Evolutionary conservation across 92 coral and sea anemone genomes (phyloP).

Genomic region (Epizoanthus stellaris): DNA sequence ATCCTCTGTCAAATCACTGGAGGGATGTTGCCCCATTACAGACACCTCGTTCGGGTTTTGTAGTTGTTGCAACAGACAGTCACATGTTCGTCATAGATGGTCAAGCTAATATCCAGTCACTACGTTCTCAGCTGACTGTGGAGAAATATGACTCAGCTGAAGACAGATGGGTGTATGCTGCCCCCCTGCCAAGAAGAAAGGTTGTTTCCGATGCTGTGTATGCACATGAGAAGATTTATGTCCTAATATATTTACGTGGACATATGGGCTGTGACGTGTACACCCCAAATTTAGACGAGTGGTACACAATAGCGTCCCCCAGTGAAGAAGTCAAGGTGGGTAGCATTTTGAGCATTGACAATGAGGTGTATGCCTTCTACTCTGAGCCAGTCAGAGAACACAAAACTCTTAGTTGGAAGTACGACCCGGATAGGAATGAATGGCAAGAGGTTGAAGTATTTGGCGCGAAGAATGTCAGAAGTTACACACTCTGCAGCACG

Average conservation of each 20-base stretch:
- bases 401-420: not conserved
- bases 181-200: not conserved
- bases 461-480: not conserved
- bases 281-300: not conserved
- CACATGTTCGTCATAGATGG: conserved; percentile 5
- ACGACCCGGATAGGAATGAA: not conserved
- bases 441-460: not conserved
- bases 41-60: not conserved
- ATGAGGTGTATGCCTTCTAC: not conserved
- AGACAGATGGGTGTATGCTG: not conserved
- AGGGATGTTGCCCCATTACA: not conserved
- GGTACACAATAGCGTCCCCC: not conserved
- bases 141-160: conserved; percentile 2
- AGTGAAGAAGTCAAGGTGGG: not conserved
- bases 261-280: not conserved
- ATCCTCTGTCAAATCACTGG: not conserved
- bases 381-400: not conserved
- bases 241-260: not conserved
- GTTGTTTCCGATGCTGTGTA: not conserved
- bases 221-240: not conserved
- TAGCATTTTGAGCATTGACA: not conserved
- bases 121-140: not conserved
- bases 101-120: not conserved
- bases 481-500: not conserved
- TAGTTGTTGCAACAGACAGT: not conserved